Percentiles rank a stretch among this genome's conserved stretches.
These are phyloP conservation scores for Diaprepes abbreviatus DNA, from an alignment of 2,888 invertebrate genomes.

Conservation along the genomic window DNA sequence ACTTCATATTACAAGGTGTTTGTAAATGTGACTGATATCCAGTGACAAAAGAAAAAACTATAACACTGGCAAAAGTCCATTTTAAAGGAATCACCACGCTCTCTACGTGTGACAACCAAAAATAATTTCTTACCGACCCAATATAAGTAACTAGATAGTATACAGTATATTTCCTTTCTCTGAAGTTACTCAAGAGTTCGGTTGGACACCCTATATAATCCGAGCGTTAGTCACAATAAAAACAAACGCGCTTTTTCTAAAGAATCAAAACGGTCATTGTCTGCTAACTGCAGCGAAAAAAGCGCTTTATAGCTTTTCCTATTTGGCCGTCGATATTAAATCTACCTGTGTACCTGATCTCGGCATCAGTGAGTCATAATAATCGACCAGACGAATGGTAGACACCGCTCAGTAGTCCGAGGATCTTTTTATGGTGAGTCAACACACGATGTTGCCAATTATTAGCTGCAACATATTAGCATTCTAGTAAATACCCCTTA, in stretches of 20 bases:
- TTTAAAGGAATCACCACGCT: no score
- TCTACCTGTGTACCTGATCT: slow-evolving; percentile 41
- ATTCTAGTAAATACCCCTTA: slow-evolving; percentile 3
- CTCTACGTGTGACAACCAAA: no score
- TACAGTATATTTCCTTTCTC: no score
- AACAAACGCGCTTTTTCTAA: slow-evolving; percentile 22
- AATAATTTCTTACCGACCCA: no score
- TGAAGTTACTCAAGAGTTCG: no score
- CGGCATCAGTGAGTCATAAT: slow-evolving; percentile 41
- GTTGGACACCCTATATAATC: no score
- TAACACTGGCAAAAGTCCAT: no score
- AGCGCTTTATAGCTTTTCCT: slow-evolving; percentile 37
- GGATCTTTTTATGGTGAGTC: slow-evolving; percentile 39
- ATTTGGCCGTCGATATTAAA: slow-evolving; percentile 40
- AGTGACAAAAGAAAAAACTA: no score
- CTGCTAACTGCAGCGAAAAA: slow-evolving; percentile 41
- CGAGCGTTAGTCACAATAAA: slow-evolving; percentile 32
- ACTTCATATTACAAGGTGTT: no score
- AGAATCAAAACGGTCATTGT: slow-evolving; percentile 35
- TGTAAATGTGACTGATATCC: no score
- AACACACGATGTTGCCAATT: slow-evolving; percentile 36
- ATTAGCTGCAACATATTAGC: slow-evolving; percentile 7
- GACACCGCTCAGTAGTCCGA: slow-evolving; percentile 30
- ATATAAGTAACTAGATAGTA: no score
- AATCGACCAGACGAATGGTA: slow-evolving; percentile 46